Evolutionary conservation across 1,140 invertebrate genomes (phyloP), one percentile per base, ranked within the genome.

Genomic region (Marisa cornuarietis): DNA sequence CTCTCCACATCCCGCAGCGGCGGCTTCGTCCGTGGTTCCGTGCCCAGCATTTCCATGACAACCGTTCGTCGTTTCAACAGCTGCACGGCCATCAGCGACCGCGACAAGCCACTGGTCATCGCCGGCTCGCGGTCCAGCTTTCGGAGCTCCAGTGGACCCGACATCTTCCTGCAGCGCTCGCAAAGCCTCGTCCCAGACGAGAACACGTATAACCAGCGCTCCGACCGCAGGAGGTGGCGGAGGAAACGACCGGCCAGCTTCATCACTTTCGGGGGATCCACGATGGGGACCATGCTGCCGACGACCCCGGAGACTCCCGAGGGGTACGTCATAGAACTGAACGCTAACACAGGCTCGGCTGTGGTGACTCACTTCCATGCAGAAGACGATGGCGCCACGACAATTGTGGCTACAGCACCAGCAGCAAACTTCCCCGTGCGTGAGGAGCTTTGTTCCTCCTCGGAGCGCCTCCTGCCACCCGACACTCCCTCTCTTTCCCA

Each of bases 61-160:
- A 71, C 42, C 61, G 80, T 81, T 6, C 81, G 80, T 26, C 72
- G 71, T 26, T 83, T 81, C 71, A 79, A 81, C 52, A 85, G 83
- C 76, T 85, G 82, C 66, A 80, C 78, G 20, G 81, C 82, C 26
- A 79, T 85, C 65, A 73, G 61, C 75, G 71, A 76, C 11, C 58
- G 52, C 31, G 51, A 72, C 65, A 76, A 72, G 42, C 24, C 42
- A 31, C 76, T 65, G 18, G 24, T 42, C 13, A 20, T 77, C 76
- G 51, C n/a, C 49, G 63, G 26, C 61, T 77, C 76, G 49, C 63
- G 76, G 6, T 77, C 63, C 76, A 77, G 76, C 63, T 31, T 77
- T 9, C 65, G 65, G 16, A 14, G 31, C 63, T 16, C 61, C 20
- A 6, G 31, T 1, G 49, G 63, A 3, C 69, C 16, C 69, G 42